A percentile compares a stretch with the other conserved stretches of the same genome.
Evolutionary conservation across 1,140 invertebrate genomes (phyloP).

Genomic region (Lepidostoma basale): DNA sequence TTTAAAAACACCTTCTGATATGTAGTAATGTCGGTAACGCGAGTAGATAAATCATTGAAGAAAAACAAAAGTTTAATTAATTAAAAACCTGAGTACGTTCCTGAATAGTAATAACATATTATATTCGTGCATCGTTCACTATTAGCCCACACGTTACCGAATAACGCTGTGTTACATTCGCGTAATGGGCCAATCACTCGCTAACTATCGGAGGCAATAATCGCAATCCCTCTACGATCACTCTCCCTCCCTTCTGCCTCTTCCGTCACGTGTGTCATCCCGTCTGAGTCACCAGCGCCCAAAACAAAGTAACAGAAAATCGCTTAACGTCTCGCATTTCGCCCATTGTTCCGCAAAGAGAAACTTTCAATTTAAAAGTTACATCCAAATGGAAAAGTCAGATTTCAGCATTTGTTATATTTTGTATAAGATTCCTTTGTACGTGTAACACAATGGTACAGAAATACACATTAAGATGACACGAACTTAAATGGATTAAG

Average conservation of each 20-base stretch:
- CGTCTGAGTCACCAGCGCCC: not conserved
- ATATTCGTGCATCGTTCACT: conserved; percentile 28
- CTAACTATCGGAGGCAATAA: not conserved
- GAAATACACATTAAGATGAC: no score
- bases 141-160: conserved; percentile 33
- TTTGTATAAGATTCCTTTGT: not conserved
- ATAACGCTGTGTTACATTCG: conserved; percentile 20
- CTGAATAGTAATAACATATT: conserved; percentile 11
- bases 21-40: no score
- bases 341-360: conserved; percentile 16
- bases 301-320: conserved; percentile 5
- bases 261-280: conserved; percentile 9
- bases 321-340: not conserved
- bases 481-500: no score
- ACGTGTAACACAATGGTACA: no score
- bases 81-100: not conserved
- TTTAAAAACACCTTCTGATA: no score
- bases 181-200: conserved; percentile 8
- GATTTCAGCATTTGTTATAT: not conserved
- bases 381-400: not conserved
- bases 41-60: no score
- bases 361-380: conserved; percentile 17
- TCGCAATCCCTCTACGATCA: not conserved
- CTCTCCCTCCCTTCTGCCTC: no score
- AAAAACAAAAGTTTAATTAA: no score